Evolutionary conservation across 2,888 invertebrate genomes (phyloP).

Genomic region (Callinectes sapidus): DNA sequence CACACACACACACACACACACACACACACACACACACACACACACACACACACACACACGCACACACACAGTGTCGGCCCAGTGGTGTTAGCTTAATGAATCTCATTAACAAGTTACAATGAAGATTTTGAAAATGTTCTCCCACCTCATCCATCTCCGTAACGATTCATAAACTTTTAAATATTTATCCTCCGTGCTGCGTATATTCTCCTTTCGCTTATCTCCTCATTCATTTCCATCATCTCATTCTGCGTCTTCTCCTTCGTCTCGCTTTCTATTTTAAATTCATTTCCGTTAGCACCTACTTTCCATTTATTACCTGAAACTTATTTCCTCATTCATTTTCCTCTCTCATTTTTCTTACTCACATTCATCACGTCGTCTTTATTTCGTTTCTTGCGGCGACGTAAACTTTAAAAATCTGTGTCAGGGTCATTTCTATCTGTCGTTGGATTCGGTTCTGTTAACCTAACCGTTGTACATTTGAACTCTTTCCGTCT

Average conservation of each 20-base stretch:
- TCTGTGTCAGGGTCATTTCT: no score
- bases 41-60: constrained; percentile 21
- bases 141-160: constrained; percentile 10
- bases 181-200: neutral
- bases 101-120: constrained; percentile 1
- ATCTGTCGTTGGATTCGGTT: no score
- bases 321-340: neutral
- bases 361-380: neutral
- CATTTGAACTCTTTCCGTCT: neutral
- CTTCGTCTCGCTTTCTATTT: neutral
- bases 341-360: neutral
- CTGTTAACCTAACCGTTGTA: neutral
- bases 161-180: constrained; percentile 3
- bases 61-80: neutral
- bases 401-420: neutral
- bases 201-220: neutral
- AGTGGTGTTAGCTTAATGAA: neutral
- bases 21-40: constrained; percentile 13
- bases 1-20: neutral
- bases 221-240: constrained; percentile 6
- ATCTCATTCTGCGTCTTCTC: neutral
- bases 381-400: neutral
- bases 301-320: neutral
- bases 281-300: neutral
- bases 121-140: neutral